Evolutionary conservation across 1,140 invertebrate species (phyloP), one percentile per base, ranked within the genome.

Genomic region (Drosophila rhopaloa): DNA sequence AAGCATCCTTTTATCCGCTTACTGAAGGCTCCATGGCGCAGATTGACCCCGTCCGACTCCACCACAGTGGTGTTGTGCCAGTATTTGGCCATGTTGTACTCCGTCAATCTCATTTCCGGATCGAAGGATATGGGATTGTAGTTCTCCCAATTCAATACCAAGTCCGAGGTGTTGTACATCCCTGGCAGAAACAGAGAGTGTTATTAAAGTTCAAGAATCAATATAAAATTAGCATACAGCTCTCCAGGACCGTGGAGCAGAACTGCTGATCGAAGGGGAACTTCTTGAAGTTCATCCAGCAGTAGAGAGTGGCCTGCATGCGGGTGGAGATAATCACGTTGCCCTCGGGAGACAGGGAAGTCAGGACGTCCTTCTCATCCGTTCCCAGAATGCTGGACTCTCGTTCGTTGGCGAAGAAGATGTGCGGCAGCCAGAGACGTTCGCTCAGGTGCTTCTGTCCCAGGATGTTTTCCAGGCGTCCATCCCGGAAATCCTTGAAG

Each of bases 231-330:
- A 11, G 47, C 85, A 94, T 94, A 97, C 96, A 97, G 88, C 96
- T 97, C 92, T 96, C 96, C 48, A 97, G 94, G 29, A 95, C 94
- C 37, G 97, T 94, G 14, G 95, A 95, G 89, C 96, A 97, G 24
- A 94, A 94, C 92, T 97, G 96, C 58, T 96, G 94, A 81, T 97
- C 96, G 72, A 97, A 97, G 1, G 96, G 97, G 76, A 97, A 97
- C 90, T 97, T 97, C 89, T 96, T 94, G 24, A 97, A 93, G 81
- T 96, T 95, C 94, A 97, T 96, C 93, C 96, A 96, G 81, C 96
- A 97, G 71, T 96, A 96, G 4, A 97, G 93, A 1, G 95, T 95
- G 0, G 96, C 95, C 90, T 96, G 96, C 91, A 97, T 94, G 76
- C 97, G 90, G 8, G 95, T 95, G 57, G 96, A 96, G 67, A 96